Base-by-base conservation (phyloP, 2,888 invertebrate species). In the Leucophora obtusa region DNA sequence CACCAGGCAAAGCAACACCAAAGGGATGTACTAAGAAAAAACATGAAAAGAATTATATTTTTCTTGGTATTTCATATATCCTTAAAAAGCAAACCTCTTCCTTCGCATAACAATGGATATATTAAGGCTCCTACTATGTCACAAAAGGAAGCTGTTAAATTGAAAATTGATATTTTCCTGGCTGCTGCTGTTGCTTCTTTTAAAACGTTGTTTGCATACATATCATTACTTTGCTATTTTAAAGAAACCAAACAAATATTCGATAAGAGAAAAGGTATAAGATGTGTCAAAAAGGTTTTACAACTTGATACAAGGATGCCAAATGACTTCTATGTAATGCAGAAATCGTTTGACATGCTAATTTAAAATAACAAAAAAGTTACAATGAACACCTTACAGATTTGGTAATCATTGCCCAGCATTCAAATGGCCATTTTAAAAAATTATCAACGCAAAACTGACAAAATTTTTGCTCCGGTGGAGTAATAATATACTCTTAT, bases 1-100 rank as follows among this genome's bases (percentile, higher is more conserved):
- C 68, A 38, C 83, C 85, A 0, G 89, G 89, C 17, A 90, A 58
- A 2, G 86, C 86, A 38, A 90, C 83, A 33, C 87, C 88, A 71
- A 87, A 86, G 0, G 89, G 87, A 84, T 87, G 88, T n/a, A 80
- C 89, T 89, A 53, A 6, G 28, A 7, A 28, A 28, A 24, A 28
- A 28, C 4, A 21, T 4, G 4, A 28, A 21, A 4, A 38, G 35
- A 56, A 68, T 38, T 17, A 11, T 9, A 10, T 24, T 15, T 50
- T 53, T 18, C 28, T 28, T 28, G 7, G 1, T 6, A 4, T 28
- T 28, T 28, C 6, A 28, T 28, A 28, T 28, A 7, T 7, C 28
- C 28, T 28, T 28, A 11, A 65, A 14, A 18, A 7, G 75, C 84
- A 78, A 70, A 88, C 88, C 62, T 71, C 86, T 83, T 47, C 82